These are phyloP conservation scores for Stichopus chloronotus DNA, from an alignment of 35 echinoderm and acorn worm genomes.

Conservation along the genomic window DNA sequence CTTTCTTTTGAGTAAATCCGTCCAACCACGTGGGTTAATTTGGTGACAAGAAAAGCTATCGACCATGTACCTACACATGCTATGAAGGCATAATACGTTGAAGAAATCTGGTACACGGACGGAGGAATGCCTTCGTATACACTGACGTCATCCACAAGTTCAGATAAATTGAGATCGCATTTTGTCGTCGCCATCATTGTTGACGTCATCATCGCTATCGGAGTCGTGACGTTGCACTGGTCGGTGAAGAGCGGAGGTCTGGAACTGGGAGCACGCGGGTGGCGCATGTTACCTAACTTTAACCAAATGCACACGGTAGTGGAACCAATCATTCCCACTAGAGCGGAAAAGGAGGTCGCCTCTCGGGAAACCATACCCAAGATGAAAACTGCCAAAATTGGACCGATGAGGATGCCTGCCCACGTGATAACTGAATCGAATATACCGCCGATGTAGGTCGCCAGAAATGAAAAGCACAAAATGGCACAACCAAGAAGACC, in stretches of 20 bases:
- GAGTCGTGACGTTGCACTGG: neutral
- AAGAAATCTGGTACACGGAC: conserved; percentile 4
- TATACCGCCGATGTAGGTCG: neutral
- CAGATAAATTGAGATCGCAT: neutral
- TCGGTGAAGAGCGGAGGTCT: neutral
- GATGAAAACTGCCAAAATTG: conserved; percentile 18
- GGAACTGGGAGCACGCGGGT: neutral
- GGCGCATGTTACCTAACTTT: neutral
- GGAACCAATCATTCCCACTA: neutral
- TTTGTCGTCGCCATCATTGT: neutral
- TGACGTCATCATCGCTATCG: neutral
- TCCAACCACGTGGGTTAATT: neutral
- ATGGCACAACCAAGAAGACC: neutral
- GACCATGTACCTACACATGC: neutral
- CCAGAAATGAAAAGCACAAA: neutral
- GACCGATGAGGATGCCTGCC: neutral
- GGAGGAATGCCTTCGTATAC: neutral
- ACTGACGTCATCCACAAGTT: neutral
- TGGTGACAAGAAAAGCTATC: neutral
- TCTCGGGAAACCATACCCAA: conserved; percentile 5
- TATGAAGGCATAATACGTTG: neutral
- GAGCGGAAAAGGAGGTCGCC: neutral
- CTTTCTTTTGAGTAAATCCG: neutral
- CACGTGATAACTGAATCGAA: neutral
- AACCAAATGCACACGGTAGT: neutral